phyloP scores from a whole-genome alignment of 1,140 invertebrate genomes.

The Hypsibius dujardini region DNA sequence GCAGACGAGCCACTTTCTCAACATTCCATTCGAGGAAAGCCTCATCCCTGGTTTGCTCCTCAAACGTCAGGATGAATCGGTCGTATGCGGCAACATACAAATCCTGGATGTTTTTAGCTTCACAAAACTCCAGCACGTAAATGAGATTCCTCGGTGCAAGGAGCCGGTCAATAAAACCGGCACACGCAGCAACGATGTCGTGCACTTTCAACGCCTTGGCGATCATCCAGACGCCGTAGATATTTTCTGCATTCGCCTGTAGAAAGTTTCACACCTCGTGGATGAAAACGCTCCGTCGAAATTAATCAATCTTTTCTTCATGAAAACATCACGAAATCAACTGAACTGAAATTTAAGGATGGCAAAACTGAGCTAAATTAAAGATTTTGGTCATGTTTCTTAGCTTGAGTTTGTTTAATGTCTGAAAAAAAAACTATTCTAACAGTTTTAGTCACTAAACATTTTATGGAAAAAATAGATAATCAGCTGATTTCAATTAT shows the following conservation, averaged over 20 bases:
- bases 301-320: too few relatives aligned
- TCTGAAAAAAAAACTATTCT: too few relatives aligned
- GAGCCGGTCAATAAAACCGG: background rate
- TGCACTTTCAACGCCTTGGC: background rate
- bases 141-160: background rate
- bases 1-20: background rate
- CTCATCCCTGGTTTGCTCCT: background rate
- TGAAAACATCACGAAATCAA: too few relatives aligned
- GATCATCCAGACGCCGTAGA: slow-evolving; percentile 8
- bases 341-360: too few relatives aligned
- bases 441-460: too few relatives aligned
- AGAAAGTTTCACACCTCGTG: too few relatives aligned
- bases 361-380: too few relatives aligned
- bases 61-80: background rate
- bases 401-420: too few relatives aligned
- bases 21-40: slow-evolving; percentile 13
- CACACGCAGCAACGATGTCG: slow-evolving; percentile 7
- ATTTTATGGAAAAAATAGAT: too few relatives aligned
- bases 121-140: slow-evolving; percentile 7
- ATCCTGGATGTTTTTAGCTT: background rate
- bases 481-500: too few relatives aligned
- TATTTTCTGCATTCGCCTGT: slow-evolving; percentile 7
- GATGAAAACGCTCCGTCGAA: too few relatives aligned
- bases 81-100: slow-evolving; percentile 3
- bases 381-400: too few relatives aligned